phyloP scores from a whole-genome alignment of 2,797 vertebrate genomes.

The Sebastes elongatus region DNA sequence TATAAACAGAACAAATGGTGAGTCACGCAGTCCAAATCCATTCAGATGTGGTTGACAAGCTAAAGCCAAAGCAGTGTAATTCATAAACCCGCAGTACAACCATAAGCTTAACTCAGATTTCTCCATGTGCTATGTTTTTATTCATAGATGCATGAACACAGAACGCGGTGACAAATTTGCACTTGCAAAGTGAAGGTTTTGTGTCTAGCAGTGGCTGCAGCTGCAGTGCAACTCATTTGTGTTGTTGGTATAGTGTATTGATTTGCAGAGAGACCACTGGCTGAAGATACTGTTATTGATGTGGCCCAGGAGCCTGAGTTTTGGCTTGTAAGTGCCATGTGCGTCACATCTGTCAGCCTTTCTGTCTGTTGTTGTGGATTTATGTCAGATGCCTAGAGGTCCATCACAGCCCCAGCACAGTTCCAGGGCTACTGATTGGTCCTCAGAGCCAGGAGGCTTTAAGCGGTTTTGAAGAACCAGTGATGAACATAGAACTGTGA shows the following conservation, averaged over 20 bases:
- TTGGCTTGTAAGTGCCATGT: slow-evolving; percentile 1
- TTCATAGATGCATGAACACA: not conserved
- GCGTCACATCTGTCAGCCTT: slow-evolving; percentile 4
- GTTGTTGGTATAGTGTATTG: slow-evolving; percentile 8
- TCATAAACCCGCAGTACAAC: not conserved
- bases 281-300: slow-evolving; percentile 33
- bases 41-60: slow-evolving; percentile 2
- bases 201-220: not conserved
- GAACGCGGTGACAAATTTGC: not conserved
- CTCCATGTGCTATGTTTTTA: not conserved
- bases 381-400: not conserved
- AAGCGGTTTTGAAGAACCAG: slow-evolving; percentile 37
- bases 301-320: not conserved
- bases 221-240: slow-evolving; percentile 2
- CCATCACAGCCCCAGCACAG: not conserved
- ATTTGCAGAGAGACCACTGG: slow-evolving; percentile 2
- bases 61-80: not conserved
- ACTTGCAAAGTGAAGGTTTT: not conserved
- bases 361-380: not conserved
- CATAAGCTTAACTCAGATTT: not conserved
- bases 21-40: slow-evolving; percentile 1
- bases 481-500: slow-evolving; percentile 24
- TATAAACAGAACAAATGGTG: not conserved
- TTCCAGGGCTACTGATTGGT: slow-evolving; percentile 34
- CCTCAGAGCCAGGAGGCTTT: slow-evolving; percentile 26